Conservation (phyloP, 2,797 vertebrate genomes). For the Tokudaia muenninki region DNA sequence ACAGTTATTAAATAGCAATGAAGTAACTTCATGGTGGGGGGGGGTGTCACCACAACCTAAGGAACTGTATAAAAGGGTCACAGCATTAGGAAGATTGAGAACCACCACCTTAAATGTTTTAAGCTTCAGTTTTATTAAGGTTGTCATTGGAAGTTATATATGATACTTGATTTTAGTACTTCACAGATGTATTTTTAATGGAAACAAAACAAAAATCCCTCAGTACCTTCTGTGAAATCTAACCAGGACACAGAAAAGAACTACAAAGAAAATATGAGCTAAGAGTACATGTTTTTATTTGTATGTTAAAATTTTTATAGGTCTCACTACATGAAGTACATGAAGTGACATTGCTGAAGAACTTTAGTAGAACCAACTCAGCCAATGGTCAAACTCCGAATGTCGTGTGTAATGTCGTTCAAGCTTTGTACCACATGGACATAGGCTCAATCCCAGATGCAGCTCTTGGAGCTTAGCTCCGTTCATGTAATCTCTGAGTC, state of each 20-base stretch:
- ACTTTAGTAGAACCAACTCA: neutral
- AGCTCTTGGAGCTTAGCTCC: neutral
- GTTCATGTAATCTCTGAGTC: neutral
- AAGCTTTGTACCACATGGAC: neutral
- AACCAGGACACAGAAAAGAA: neutral
- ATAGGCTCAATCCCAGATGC: neutral
- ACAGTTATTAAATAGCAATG: neutral
- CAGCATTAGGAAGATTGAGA: neutral
- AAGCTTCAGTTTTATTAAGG: conserved; percentile 36
- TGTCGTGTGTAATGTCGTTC: fast-evolving
- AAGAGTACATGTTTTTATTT: neutral
- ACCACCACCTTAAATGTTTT: neutral
- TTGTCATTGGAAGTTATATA: neutral
- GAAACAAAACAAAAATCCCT: conserved; percentile 17
- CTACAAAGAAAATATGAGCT: neutral
- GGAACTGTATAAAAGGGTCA: neutral
- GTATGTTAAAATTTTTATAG: too few relatives aligned
- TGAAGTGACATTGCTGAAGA: neutral
- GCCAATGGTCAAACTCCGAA: neutral
- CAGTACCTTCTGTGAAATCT: neutral
- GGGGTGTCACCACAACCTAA: neutral
- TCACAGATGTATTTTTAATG: neutral
- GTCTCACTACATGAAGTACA: too few relatives aligned
- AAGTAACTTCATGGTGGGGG: neutral
- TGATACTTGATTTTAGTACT: neutral